Percentiles rank a stretch among this genome's conserved stretches.
Evolutionary conservation across 2,888 invertebrate genomes (phyloP).

Genomic region (Seira musarum): DNA sequence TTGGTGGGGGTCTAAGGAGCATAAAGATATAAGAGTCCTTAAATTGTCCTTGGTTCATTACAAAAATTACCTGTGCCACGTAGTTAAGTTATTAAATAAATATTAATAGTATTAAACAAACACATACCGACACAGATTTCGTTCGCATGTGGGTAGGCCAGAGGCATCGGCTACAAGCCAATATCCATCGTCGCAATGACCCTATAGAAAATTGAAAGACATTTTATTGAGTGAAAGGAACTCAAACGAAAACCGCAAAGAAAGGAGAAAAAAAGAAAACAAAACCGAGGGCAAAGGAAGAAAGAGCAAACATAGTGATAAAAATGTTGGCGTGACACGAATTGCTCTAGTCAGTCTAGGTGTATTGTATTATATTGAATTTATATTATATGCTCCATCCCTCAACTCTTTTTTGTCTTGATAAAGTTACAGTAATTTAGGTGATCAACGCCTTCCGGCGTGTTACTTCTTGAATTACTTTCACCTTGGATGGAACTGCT

Average conservation of each 20-base stretch:
- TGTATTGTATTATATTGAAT: not conserved
- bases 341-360: not conserved
- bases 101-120: not conserved
- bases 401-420: conserved; percentile 23
- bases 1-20: conserved; percentile 68
- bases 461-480: conserved; percentile 48
- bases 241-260: not conserved
- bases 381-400: conserved; percentile 15
- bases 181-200: conserved; percentile 68
- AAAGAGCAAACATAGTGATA: not conserved
- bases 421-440: conserved; percentile 56
- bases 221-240: conserved; percentile 3
- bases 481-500: conserved; percentile 41
- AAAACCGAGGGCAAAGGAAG: not conserved
- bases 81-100: not conserved
- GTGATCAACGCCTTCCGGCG: conserved; percentile 55
- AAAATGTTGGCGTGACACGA: conserved; percentile 21
- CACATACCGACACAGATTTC: conserved; percentile 69
- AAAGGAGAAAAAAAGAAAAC: conserved; percentile 18
- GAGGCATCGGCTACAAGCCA: conserved; percentile 69
- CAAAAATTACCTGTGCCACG: not conserved
- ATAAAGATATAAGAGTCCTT: not conserved
- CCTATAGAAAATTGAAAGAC: conserved; percentile 53
- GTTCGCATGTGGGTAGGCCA: conserved; percentile 67
- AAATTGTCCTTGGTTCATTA: not conserved